Base-by-base conservation (phyloP, 2,888 invertebrate genomes). In the Saturnia japonica region DNA sequence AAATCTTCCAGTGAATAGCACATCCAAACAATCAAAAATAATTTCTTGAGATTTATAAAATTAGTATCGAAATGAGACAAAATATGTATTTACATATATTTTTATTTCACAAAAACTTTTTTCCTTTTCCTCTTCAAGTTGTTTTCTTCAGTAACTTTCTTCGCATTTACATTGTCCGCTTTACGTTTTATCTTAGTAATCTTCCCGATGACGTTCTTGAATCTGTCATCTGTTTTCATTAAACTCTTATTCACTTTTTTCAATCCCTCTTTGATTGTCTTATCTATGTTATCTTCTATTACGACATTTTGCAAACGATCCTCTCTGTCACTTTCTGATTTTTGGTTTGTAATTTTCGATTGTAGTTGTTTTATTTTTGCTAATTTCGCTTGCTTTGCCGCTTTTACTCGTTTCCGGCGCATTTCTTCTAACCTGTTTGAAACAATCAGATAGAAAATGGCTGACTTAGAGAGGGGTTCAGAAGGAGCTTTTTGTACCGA, bases 211-310 rank as follows among this genome's bases (percentile, higher is more conserved):
- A 94, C 91, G 73, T 91, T 85, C 74, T 93, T 94, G 60, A 94
- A 94, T 43, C 94, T 80, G 1, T 90, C 89, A 62, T 94, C 94
- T 76, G 88, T 93, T 74, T 93, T 94, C 94, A 94, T 94, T 0
- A 94, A 74, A 4, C 77, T 85, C 72, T 87, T 94, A 70, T 93
- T 94, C 0, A 93, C 88, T 81, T 88, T 90, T 77, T 88, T 93
- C 70, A 94, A 72, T 1, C 85, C 81, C 0, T 86, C 82, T 74
- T 90, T 93, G 68, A 94, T 92, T 0, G 82, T 81, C 0, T 82
- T 78, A 60, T 93, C 94, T 1, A 93, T 87, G 71, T 80, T 78
- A 43, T 91, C 83, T 71, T 83, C 82, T 4, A 71, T 69, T 60
- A 83, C 81, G 1, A 72, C 77, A 62, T 77, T 77, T 72, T 78